Percentiles rank a stretch among this genome's conserved stretches.
phyloP scores from a whole-genome alignment of 2,113 vertebrate species.

The Arenaria interpres region DNA sequence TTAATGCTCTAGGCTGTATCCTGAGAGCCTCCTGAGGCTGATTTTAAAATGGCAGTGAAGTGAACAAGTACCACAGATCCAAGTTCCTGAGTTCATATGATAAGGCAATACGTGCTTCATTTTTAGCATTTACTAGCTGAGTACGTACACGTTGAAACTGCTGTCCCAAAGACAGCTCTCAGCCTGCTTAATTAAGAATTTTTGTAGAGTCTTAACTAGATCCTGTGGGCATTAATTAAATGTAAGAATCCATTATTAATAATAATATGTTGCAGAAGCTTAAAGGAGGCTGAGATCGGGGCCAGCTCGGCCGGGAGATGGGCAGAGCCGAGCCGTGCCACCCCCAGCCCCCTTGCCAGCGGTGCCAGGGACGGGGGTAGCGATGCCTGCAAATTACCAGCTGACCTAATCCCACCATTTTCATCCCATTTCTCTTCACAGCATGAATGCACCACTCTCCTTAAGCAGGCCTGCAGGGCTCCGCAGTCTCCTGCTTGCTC shows the following conservation, averaged over 20 bases:
- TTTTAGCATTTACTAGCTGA: not conserved
- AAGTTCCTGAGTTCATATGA: not conserved
- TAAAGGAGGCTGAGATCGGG: fast-evolving
- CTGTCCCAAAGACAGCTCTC: not conserved
- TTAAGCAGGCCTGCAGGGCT: not conserved
- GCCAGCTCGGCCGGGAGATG: not conserved
- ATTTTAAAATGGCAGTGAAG: not conserved
- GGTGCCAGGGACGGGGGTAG: fast-evolving
- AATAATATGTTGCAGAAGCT: not conserved
- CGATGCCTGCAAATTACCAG: fast-evolving
- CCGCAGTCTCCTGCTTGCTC: fast-evolving
- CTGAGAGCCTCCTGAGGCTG: not conserved
- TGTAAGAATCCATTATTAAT: not conserved
- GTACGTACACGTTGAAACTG: not conserved
- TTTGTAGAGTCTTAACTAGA: not conserved
- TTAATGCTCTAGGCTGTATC: not conserved
- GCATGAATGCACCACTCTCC: fast-evolving
- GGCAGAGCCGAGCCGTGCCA: not conserved
- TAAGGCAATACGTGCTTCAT: not conserved
- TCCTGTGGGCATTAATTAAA: not conserved
- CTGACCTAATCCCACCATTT: not conserved
- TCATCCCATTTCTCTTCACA: not conserved
- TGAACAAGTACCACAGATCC: not conserved
- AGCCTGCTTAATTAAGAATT: not conserved
- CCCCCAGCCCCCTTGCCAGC: not conserved